phyloP scores from a whole-genome alignment of 2,797 vertebrate species.

The Scarus forsteni region DNA sequence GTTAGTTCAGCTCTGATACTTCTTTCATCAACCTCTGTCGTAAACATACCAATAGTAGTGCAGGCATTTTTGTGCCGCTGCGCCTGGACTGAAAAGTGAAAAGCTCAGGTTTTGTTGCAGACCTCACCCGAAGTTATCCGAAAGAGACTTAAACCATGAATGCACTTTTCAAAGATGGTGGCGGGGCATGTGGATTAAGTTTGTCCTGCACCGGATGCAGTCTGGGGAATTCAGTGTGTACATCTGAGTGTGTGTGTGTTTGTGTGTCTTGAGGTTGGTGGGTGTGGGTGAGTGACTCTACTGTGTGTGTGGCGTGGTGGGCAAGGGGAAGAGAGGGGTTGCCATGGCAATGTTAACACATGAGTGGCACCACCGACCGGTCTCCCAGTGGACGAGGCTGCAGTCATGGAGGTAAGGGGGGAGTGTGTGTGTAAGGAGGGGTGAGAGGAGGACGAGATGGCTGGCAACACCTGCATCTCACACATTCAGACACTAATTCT shows the following conservation, averaged over 20 bases:
- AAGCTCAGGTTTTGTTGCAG: slow-evolving; percentile 25
- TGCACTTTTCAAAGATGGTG: slow-evolving; percentile 73
- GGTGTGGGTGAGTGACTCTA: slow-evolving; percentile 75
- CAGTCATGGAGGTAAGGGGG: slow-evolving; percentile 77
- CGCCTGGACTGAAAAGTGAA: slow-evolving; percentile 2
- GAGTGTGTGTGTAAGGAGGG: slow-evolving; percentile 33
- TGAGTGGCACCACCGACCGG: slow-evolving; percentile 85
- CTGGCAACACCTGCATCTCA: slow-evolving; percentile 81
- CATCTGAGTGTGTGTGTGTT: slow-evolving; percentile 66
- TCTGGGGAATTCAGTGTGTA: slow-evolving; percentile 65
- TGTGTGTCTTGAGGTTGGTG: slow-evolving; percentile 72
- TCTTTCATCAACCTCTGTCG: slow-evolving; percentile 39
- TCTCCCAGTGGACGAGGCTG: slow-evolving; percentile 83
- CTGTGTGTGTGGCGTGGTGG: slow-evolving; percentile 78
- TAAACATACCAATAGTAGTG: slow-evolving; percentile 18
- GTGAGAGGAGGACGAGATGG: slow-evolving; percentile 56
- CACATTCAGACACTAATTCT: slow-evolving; percentile 65
- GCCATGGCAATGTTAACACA: slow-evolving; percentile 89
- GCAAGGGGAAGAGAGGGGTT: slow-evolving; percentile 86
- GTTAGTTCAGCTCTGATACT: slow-evolving; percentile 25
- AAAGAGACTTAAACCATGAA: slow-evolving; percentile 67
- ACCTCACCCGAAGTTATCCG: slow-evolving; percentile 66
- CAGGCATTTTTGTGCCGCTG: slow-evolving; percentile 21
- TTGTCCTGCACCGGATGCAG: slow-evolving; percentile 69
- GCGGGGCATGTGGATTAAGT: slow-evolving; percentile 70